Base-by-base conservation (phyloP, 1,140 invertebrate species). In the Brachionus plicatilis region DNA sequence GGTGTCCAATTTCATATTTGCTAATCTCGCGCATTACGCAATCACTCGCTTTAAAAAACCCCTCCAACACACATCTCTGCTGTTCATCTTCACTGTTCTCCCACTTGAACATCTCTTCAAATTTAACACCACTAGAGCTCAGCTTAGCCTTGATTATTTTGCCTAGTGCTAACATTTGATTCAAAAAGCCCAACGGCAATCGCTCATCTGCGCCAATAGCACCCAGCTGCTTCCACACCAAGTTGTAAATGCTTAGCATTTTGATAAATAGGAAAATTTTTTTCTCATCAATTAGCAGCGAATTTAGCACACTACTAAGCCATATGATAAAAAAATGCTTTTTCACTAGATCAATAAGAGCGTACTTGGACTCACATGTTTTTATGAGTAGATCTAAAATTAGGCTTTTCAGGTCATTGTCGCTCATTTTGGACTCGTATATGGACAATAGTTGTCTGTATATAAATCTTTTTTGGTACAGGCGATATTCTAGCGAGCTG, bases 361-460 rank as follows among this genome's bases (percentile, higher is more conserved):
- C 82, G 43, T 85, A 86, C 45, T 85, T 86, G 56, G 85, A 85
- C 20, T 79, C 72, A 79, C 86, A 87, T 4, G 87, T 87, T 70
- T 84, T 78, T 12, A 80, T 56, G 17, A 88, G 6, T 4, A 88
- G 85, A 53, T 87, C 75, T 53, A 88, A 66, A 43, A 87, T 82
- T 17, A 85, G 79, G 29, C 79, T 17, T 86, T 87, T 76, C 3
- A 79, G 6, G 14, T 70, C 41, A 29, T 43, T 41, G 60, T 88
- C 87, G 84, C 87, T 86, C 11, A 87, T 82, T n/a, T 82, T 70
- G 2, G 87, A 88, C n/a, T 88, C 85, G 76, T 92, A 91, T 87
- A 91, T 92, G 70, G 89, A 88, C 14, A 92, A 87, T 3, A 93
- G 86, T 47, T 92, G 90, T 87, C 92, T 92, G 75, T 93, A 93